Conservation (phyloP, 37 sponge, comb jelly and placozoan species). For the Amphimedon queenslandica region DNA sequence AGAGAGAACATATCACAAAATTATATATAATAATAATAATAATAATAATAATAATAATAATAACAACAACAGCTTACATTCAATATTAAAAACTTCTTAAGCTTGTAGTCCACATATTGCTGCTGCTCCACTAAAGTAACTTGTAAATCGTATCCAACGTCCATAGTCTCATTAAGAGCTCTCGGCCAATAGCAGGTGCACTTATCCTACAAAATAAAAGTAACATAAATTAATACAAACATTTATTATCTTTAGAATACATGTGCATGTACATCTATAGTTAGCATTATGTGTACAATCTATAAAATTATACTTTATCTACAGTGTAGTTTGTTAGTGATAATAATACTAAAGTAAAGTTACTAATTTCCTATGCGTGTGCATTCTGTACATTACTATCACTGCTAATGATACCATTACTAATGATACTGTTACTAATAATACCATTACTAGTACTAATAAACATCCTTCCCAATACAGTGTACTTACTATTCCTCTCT, state of each 20-base stretch:
- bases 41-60: not conserved
- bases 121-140: slow-evolving; percentile 45
- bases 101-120: slow-evolving; percentile 63
- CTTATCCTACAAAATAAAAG: slow-evolving; percentile 48
- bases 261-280: no score
- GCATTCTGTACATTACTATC: no score
- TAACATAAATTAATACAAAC: no score
- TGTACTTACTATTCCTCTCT: slow-evolving; percentile 50
- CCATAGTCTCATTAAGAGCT: slow-evolving; percentile 8
- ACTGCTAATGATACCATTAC: no score
- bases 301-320: no score
- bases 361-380: no score
- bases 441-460: no score
- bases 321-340: no score
- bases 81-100: slow-evolving; percentile 36
- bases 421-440: no score
- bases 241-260: no score
- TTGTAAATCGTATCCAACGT: slow-evolving; percentile 11
- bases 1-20: not conserved
- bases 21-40: not conserved
- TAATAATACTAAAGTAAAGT: no score
- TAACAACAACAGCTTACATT: slow-evolving; percentile 20
- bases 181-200: slow-evolving; percentile 85
- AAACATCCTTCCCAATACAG: no score
- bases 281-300: not conserved